Conservation (phyloP, 2,888 invertebrate genomes). For the Acanthoscelides obtectus region DNA sequence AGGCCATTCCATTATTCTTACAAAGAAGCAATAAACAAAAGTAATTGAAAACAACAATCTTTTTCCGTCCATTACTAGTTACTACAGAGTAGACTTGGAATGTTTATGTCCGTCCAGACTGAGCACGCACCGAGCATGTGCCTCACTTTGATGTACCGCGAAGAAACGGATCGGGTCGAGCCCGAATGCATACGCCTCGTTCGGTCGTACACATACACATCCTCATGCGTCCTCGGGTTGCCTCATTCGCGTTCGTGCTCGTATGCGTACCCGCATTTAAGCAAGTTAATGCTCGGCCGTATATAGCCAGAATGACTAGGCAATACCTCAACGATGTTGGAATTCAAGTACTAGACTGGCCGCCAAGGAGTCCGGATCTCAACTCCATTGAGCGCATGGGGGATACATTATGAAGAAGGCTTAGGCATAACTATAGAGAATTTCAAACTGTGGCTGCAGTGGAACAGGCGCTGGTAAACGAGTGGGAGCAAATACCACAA, state of each 20-base stretch:
- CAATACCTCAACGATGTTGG: too few species aligned
- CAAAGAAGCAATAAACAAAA: constrained; percentile 6
- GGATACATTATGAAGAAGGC: too few species aligned
- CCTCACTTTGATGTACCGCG: constrained; percentile 4
- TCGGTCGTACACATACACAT: constrained; percentile 9
- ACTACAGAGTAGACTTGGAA: constrained; percentile 8
- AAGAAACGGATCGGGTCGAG: constrained; percentile 7
- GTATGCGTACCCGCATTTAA: constrained; percentile 9
- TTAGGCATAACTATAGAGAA: too few species aligned
- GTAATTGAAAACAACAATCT: neutral
- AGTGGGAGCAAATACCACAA: too few species aligned
- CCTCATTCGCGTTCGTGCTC: constrained; percentile 11
- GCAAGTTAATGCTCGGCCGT: too few species aligned
- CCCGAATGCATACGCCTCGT: constrained; percentile 6
- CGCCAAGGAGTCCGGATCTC: too few species aligned
- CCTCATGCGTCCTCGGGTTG: constrained; percentile 10
- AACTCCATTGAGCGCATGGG: too few species aligned
- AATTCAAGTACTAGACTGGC: too few species aligned
- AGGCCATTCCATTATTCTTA: constrained; percentile 7
- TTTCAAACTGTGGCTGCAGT: too few species aligned
- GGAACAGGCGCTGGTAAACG: too few species aligned
- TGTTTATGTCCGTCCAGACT: constrained; percentile 11
- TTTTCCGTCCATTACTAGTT: neutral
- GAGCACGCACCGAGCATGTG: too few species aligned
- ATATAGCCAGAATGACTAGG: too few species aligned